Evolutionary conservation across 2,888 invertebrate genomes (phyloP).

Genomic region (Zele albiditarsus): DNA sequence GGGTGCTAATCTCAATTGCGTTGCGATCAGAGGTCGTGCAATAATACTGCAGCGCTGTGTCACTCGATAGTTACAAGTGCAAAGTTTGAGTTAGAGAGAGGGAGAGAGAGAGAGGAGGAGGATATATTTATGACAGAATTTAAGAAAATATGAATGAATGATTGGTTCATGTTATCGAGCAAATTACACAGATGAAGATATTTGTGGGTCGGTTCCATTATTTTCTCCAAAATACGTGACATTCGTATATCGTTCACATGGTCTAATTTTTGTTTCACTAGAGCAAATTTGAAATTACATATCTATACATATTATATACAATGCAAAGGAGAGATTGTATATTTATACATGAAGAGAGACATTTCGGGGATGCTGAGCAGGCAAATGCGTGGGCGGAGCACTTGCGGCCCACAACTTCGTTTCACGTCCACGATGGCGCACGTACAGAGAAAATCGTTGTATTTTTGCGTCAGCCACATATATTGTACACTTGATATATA

Average conservation of each 20-base stretch:
- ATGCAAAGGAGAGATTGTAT: neutral
- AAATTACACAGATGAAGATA: too few species aligned
- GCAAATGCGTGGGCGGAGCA: constrained; percentile 61
- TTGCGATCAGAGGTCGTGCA: constrained; percentile 61
- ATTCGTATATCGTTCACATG: too few species aligned
- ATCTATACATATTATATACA: neutral
- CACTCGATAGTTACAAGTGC: neutral
- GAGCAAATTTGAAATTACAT: constrained; percentile 1
- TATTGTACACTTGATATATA: neutral
- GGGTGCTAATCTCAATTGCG: constrained; percentile 65
- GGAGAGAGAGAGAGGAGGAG: too few species aligned
- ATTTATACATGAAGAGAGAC: neutral
- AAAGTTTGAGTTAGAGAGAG: neutral
- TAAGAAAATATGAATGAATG: too few species aligned
- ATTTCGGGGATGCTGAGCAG: neutral
- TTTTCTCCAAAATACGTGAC: too few species aligned
- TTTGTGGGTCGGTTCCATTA: too few species aligned
- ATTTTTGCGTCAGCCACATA: constrained; percentile 47
- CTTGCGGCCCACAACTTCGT: constrained; percentile 24
- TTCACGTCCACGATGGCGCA: constrained; percentile 9
- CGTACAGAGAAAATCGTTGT: constrained; percentile 30
- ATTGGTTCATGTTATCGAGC: too few species aligned
- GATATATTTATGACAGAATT: too few species aligned
- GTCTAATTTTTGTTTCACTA: neutral
- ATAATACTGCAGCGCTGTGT: neutral